Evolutionary conservation across 30 jellyfish, hydroid and myxozoan species (phyloP), one percentile per base, ranked within the genome.

Genomic region (Turritopsis dohrnii): DNA sequence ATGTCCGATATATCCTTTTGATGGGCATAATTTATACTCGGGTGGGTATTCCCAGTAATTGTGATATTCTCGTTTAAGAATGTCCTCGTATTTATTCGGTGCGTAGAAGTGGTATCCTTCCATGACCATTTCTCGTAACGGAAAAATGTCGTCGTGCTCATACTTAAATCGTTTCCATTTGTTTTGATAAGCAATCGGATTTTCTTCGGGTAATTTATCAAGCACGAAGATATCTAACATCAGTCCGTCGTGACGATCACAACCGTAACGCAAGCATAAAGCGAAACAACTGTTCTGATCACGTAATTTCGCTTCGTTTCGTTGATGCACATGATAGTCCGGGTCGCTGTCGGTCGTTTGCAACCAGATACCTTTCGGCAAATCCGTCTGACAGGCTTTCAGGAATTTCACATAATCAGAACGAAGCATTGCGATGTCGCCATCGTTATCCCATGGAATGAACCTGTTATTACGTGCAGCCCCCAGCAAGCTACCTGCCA

Each of bases 361-460:
- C 8, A 89, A 81, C 66, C 84, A 84, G 23, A 85, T 74, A 81
- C 86, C 94, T 24, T 81, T 22, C 22, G 96, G 96, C 53, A 89
- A 41, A 29, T 89, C 96, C 21, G 76, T 83, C 0, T 84, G 54
- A 54, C 71, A 80, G 27, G 82, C 1, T 71, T 89, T 90, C 21
- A 23, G 30, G 74, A 89, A 89, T 71, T 74, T 85, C 66, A 80
- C 94, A 30, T 77, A 89, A 29, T 89, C 95, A 53, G 69, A 79
- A 53, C 84, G 75, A 83, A 85, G 89, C 85, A 89, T 89, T 16
- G 91, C 84, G 29, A 89, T 79, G 71, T 85, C 94, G 28, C 66
- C 53, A 7, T 89, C 96, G 52, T 89, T 84, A 76, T 84, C 94
- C 96, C 96, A 89, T 17, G 96, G 94, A 0, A 89, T 81, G 52